These are phyloP conservation scores for Nesometra sesokonis DNA, from an alignment of 35 echinoderm and acorn worm species.

Conservation along the genomic window DNA sequence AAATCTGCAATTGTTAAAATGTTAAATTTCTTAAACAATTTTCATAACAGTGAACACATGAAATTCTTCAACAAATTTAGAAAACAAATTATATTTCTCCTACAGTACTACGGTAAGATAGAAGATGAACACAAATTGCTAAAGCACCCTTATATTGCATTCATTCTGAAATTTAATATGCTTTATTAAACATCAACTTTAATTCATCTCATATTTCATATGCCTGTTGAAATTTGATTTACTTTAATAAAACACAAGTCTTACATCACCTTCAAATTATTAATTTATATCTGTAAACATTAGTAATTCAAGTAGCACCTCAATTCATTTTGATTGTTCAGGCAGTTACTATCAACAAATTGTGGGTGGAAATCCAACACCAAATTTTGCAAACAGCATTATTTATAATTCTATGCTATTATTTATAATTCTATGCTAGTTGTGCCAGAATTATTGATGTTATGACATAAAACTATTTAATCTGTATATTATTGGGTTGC, in stretches of 20 bases:
- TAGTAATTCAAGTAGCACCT: not conserved
- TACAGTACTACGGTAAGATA: no score
- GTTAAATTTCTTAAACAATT: no score
- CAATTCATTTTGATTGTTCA: not conserved
- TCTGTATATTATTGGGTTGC: not conserved
- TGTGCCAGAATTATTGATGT: not conserved
- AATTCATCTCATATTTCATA: not conserved
- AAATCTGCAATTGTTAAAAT: no score
- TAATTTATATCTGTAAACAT: not conserved
- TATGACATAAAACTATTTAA: not conserved
- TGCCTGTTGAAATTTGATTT: not conserved
- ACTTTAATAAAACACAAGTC: not conserved
- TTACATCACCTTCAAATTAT: not conserved
- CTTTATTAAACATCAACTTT: no score
- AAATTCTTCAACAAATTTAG: no score
- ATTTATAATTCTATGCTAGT: not conserved
- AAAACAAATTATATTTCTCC: no score
- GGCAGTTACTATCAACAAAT: not conserved
- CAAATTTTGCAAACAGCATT: not conserved
- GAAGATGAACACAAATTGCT: no score
- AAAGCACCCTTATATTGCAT: no score
- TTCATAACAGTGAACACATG: no score
- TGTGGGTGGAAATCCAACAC: not conserved
- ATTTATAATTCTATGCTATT: not conserved
- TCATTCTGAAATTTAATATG: no score